Evolutionary conservation across 1,140 invertebrate species (phyloP).

Genomic region (Lepidostoma basale): DNA sequence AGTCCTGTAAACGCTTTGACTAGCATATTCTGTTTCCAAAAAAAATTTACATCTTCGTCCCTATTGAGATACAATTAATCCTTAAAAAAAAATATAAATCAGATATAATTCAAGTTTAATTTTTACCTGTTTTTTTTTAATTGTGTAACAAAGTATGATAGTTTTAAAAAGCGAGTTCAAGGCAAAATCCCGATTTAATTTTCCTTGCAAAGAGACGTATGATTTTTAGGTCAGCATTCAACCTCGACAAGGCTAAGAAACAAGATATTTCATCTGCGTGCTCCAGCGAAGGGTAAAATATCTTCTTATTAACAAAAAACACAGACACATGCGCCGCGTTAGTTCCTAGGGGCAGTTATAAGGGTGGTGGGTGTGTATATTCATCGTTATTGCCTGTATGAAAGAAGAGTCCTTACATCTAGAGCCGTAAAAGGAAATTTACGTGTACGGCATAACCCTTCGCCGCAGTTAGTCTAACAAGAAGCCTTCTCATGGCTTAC

Average conservation of each 20-base stretch:
- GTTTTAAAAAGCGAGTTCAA: too few species aligned
- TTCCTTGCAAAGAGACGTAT: too few species aligned
- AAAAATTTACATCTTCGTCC: too few species aligned
- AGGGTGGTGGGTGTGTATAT: slow-evolving; percentile 31
- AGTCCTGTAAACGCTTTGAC: too few species aligned
- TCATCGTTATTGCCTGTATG: slow-evolving; percentile 45
- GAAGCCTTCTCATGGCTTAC: slow-evolving; percentile 41
- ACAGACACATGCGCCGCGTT: slow-evolving; percentile 1
- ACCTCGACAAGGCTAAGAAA: neutral
- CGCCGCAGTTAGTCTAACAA: slow-evolving; percentile 47
- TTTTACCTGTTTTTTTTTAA: too few species aligned
- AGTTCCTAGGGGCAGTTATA: slow-evolving; percentile 11
- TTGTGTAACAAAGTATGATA: too few species aligned
- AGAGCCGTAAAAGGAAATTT: slow-evolving; percentile 46
- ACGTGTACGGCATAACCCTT: slow-evolving; percentile 45
- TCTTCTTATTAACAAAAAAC: slow-evolving; percentile 3
- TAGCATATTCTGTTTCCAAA: too few species aligned
- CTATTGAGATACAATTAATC: too few species aligned
- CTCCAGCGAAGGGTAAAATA: neutral
- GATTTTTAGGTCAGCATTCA: too few species aligned
- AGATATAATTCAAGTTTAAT: too few species aligned
- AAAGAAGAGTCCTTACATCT: slow-evolving; percentile 43
- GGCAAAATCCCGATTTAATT: too few species aligned
- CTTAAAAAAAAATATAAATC: too few species aligned
- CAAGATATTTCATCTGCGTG: neutral